Evolutionary conservation across 2,113 vertebrate species (phyloP), one percentile per base, ranked within the genome.

Genomic region (Cervus canadensis): DNA sequence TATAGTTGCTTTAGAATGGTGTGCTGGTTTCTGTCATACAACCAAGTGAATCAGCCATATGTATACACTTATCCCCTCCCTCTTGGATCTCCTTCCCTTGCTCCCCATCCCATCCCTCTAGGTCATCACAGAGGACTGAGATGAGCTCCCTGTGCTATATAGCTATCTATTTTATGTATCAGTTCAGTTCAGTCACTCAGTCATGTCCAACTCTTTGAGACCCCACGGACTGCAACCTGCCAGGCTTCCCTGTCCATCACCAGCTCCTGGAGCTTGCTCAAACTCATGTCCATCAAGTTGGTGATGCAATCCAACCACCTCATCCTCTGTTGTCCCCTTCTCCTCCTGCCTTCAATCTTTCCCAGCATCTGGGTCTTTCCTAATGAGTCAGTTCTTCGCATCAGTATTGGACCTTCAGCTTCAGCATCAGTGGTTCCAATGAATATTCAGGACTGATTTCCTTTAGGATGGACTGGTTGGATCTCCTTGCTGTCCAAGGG

Each of bases 1-100:
- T 76, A 76, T 4, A 76, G 40, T 8, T 43, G 40, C 71, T 76
- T 43, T 43, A 7, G 12, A 15, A 26, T 15, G 12, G 4, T 43
- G 71, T 0, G 0, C 12, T 26, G 36, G 71, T 14, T 76, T 76
- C 23, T 76, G 40, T 23, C 3, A 2, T 14, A 7, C 40, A 43
- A 15, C 40, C 71, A 26, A 43, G 40, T 76, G 40, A 7, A 2
- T 76, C 71, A 26, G 40, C 71, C 71, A 43, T 76, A 14, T 26
- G 23, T 26, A 7, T 7, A 26, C 71, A 43, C 6, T 4, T 14
- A 26, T 43, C 23, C 40, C 12, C 71, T 76, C 71, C 71, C 40
- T 14, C 40, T 43, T 26, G 12, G 6, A 0, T 43, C 40, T 25
- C 40, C 40, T 43, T 43, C 40, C 11, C 71, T 7, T 2, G 2